These are phyloP conservation scores for Tridacna gigas DNA, from an alignment of 2,888 invertebrate species.

Conservation along the genomic window DNA sequence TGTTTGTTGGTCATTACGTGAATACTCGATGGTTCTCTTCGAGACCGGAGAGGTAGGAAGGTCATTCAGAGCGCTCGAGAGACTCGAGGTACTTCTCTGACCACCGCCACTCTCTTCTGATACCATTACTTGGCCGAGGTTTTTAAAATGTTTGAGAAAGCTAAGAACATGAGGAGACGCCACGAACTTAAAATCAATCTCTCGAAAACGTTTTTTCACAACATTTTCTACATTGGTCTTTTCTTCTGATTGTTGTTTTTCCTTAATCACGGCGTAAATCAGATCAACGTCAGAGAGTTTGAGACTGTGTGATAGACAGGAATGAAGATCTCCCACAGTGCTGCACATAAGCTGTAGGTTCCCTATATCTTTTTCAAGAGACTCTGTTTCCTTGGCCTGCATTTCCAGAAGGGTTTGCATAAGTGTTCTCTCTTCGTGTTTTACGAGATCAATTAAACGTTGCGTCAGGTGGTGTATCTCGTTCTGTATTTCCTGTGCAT, in stretches of 20 bases:
- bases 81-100: constrained; percentile 26
- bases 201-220: constrained; percentile 56
- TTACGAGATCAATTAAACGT: constrained; percentile 58
- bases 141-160: constrained; percentile 62
- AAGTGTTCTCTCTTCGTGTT: constrained; percentile 56
- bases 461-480: constrained; percentile 60
- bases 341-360: constrained; percentile 45
- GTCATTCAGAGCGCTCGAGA: constrained; percentile 35
- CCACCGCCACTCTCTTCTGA: constrained; percentile 30
- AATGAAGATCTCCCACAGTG: constrained; percentile 32
- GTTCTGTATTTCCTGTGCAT: constrained; percentile 57
- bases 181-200: constrained; percentile 60
- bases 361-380: constrained; percentile 57
- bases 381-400: constrained; percentile 49
- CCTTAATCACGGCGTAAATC: constrained; percentile 59
- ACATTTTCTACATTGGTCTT: constrained; percentile 43
- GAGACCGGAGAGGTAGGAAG: constrained; percentile 15
- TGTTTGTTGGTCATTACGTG: neutral
- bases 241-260: constrained; percentile 49
- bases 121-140: constrained; percentile 59
- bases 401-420: constrained; percentile 51
- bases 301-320: constrained; percentile 36
- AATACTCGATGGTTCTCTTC: neutral
- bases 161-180: constrained; percentile 60
- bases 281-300: constrained; percentile 56